Evolutionary conservation across 2,113 vertebrate genomes (phyloP).

Genomic region (Callopanchax toddi): DNA sequence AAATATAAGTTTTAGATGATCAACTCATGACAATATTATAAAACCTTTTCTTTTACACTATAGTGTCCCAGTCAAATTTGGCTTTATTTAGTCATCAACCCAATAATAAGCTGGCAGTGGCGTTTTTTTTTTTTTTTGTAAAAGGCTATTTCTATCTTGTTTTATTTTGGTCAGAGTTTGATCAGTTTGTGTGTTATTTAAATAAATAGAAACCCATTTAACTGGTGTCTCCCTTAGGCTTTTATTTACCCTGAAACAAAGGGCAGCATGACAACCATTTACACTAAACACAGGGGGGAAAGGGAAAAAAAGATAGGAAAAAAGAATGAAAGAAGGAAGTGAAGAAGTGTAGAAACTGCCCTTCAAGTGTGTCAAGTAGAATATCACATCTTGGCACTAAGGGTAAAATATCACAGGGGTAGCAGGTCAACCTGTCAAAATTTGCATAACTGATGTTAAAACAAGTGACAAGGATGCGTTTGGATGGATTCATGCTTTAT

Average conservation of each 20-base stretch:
- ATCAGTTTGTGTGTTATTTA: constrained; percentile 12
- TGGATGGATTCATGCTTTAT: constrained; percentile 31
- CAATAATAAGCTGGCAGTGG: too few relatives aligned
- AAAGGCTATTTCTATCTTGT: neutral
- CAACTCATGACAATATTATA: too few relatives aligned
- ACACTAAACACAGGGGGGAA: constrained; percentile 65
- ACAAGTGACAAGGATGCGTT: constrained; percentile 32
- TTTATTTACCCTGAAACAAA: constrained; percentile 81
- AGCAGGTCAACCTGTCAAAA: constrained; percentile 45
- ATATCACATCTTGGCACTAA: constrained; percentile 53
- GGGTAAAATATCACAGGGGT: constrained; percentile 26
- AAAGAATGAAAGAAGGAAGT: neutral
- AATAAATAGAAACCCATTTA: constrained; percentile 37
- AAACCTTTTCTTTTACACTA: too few relatives aligned
- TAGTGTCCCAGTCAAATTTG: too few relatives aligned
- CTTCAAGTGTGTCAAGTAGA: constrained; percentile 35
- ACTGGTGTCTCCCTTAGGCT: constrained; percentile 54
- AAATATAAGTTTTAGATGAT: too few relatives aligned
- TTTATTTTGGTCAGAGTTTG: constrained; percentile 7
- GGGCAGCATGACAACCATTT: constrained; percentile 75
- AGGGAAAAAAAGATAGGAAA: neutral
- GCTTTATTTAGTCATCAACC: too few relatives aligned
- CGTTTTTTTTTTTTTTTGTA: too few relatives aligned
- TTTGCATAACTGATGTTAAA: constrained; percentile 73
- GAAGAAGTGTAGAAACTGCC: neutral